Base-by-base conservation (phyloP, 2,113 vertebrate species). In the Anser brachyrhynchus region DNA sequence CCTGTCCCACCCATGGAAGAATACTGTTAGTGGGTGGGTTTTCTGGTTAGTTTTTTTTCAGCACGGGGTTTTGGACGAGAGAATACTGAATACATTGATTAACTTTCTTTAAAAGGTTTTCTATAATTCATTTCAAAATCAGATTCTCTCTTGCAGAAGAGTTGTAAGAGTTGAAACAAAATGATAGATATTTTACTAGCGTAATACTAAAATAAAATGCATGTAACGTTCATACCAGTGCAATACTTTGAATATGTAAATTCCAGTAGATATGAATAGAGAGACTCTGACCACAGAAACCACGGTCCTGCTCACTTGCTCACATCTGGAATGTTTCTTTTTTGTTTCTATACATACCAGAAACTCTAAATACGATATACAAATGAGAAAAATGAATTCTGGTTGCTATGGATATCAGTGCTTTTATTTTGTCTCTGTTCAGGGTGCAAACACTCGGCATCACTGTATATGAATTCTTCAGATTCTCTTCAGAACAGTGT, bases 401-500 rank as follows among this genome's bases (percentile, higher is more conserved):
- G 84, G 84, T 91, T 93, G 66, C 89, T 91, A 93, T 58, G 64
- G 95, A 65, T 72, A 94, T 66, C 31, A 46, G 25, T n/a, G 29
- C 11, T 19, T 43, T 69, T 51, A 37, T 84, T 89, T 84, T 41
- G 9, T 33, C 31, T 65, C 18, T 79, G 22, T 62, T 72, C 31
- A 33, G 19, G 58, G 59, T 7, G 13, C 46, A 92, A 95, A 92
- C 66, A 80, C 13, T 80, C 41, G 39, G 39, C 12, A 33, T 52
- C 59, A 44, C 59, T 15, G 11, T 44, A 73, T 11, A 78, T 17
- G 5, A 84, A 69, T 75, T 37, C 54, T 57, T 74, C 26, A 52
- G 31, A 69, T 61, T 89, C 61, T 44, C 57, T 75, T 78, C 65
- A 76, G 65, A 57, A 65, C 4, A 20, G 9, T 1, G 4, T 37